Evolutionary conservation across 2,113 vertebrate species (phyloP).

Genomic region (Cyrtonyx montezumae): DNA sequence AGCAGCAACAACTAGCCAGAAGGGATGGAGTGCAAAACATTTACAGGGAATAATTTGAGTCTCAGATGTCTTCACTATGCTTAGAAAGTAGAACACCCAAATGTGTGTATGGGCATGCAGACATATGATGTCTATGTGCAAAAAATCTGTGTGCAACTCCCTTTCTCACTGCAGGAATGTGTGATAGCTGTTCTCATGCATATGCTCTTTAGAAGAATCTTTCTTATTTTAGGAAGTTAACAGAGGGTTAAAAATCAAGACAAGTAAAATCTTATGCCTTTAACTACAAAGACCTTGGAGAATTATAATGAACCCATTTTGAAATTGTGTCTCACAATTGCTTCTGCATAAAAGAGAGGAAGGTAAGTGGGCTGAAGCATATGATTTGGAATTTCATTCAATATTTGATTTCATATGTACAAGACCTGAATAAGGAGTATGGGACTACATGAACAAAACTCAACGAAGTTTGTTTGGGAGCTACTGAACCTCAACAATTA

Average conservation of each 20-base stretch:
- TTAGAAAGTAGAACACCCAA: slow-evolving; percentile 32
- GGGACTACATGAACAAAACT: neutral
- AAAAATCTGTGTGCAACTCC: neutral
- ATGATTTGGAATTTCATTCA: neutral
- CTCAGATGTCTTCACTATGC: slow-evolving; percentile 30
- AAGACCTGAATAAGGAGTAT: neutral
- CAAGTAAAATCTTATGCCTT: neutral
- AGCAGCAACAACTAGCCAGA: slow-evolving; percentile 24
- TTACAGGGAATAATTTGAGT: slow-evolving; percentile 9
- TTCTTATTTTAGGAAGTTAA: neutral
- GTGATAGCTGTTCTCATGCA: neutral
- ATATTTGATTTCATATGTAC: neutral
- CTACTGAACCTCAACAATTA: neutral
- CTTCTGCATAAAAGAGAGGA: neutral
- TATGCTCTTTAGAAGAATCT: neutral
- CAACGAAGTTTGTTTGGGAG: neutral
- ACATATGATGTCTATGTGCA: neutral
- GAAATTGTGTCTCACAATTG: neutral
- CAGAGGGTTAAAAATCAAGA: neutral
- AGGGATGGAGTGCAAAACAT: neutral
- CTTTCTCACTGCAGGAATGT: neutral
- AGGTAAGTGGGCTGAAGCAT: neutral
- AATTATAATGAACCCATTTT: neutral
- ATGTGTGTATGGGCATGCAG: neutral
- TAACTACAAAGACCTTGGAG: neutral